Evolutionary conservation across 2,888 invertebrate species (phyloP), one percentile per base, ranked within the genome.

Genomic region (Diarsia mendica): DNA sequence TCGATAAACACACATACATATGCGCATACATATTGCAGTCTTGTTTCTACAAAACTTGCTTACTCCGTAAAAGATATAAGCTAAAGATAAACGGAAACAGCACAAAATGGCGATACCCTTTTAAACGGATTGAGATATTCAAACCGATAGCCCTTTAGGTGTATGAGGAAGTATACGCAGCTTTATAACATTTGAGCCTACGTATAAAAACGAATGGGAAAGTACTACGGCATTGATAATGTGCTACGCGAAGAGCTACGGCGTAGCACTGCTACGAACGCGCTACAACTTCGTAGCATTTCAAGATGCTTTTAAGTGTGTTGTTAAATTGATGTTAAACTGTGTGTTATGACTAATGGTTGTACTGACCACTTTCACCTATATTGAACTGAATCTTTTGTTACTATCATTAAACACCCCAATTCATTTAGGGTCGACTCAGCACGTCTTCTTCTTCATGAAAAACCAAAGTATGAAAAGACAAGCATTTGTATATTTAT

Each of bases 51-150:
- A 4, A 33, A 78, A 72, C 69, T 72, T 72, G 46, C 55, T 74
- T 67, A 60, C 53, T 66, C 48, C 46, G 33, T 64, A 46, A 67
- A 75, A 75, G 70, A 82, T 84, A 75, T 49, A 84, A 44, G 51
- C 23, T 39, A 63, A 58, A 51, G 51, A 75, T 84, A 75, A 60
- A 46, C 44, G n/a, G 67, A 67, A 80, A 68, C 51, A 70, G 33
- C 48, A 75, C 48, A 80, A 83, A 80, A 80, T 60, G 20, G 49
- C 53, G 23, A 55, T 48, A 75, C 75, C 72, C 84, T 83, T 84
- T 75, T 75, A 80, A 73, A 83, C 13, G 44, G 49, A 84, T 84
- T 75, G 72, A 67, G 28, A 51, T 72, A 72, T 68, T 72, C 72
- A 67, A 81, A 79, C 49, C 39, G 39, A 83, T 67, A 78, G 51